Base-by-base conservation (phyloP, 2,113 vertebrate genomes). In the Austrofundulus limnaeus region DNA sequence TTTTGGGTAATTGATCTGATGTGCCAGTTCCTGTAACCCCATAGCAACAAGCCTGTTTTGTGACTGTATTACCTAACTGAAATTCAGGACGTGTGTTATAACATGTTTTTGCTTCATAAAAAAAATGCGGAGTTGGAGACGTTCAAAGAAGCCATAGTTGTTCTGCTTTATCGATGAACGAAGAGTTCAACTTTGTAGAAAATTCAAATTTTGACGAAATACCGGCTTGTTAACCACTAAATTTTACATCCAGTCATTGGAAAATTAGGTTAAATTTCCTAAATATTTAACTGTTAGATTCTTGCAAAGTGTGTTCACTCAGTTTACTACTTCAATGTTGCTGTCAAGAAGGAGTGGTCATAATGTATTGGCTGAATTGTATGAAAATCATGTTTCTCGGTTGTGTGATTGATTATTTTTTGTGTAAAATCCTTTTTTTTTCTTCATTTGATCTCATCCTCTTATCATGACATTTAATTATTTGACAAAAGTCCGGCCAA, bases 1-100 rank as follows among this genome's bases (percentile, higher is more conserved):
- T 57, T n/a, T 43, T 57, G 55, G 38, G 38, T 43, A 24, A 13
- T 16, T 57, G n/a, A 15, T 28, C 37, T 53, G 19, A 53, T 37
- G 38, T 42, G 39, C 55, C 39, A 57, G 42, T 14, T 38, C 38
- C 20, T 20, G 11, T 11, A 24, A 5, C 34, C 16, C 11, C 47
- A 49, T 5, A 34, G 10, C 47, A 24, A 6, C 16, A 25, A 49
- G 47, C 13, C 47, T 24, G 14, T 15, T 24, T 49, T 34, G 31
- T 10, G 5, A 4, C 3, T 28, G 3, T 7, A 4, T 7, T 34
- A 34, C 31, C 8, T 8, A 4, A 10, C 31, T 34, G 31, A 34
- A 5, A 41, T 41, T 41, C 2, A 41, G 39, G 39, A 15, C 3
- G 15, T 41, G 4, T 49, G 47, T 24, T 50, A 10, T 28, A 25